A percentile compares a stretch with the other conserved stretches of the same genome.
These are phyloP conservation scores for Orcinus orca DNA, from an alignment of 2,113 vertebrate genomes.

Conservation along the genomic window DNA sequence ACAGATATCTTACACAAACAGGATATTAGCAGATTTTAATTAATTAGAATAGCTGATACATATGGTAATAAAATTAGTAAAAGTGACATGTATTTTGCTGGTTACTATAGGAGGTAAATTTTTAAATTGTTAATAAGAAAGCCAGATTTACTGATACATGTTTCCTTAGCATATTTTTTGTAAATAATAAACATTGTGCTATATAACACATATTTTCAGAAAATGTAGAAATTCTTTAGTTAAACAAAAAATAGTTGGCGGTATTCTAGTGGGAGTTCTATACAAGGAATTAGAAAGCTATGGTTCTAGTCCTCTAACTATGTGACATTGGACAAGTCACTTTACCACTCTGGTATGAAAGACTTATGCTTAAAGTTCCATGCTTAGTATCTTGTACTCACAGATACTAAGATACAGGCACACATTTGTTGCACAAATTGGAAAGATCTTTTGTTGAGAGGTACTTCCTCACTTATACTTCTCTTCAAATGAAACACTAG, in stretches of 20 bases:
- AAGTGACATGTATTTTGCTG: neutral
- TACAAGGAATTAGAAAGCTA: neutral
- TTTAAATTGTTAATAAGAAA: constrained; percentile 16
- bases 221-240: neutral
- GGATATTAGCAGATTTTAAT: neutral
- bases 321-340: neutral
- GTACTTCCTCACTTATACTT: neutral
- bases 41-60: neutral
- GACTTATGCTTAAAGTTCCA: neutral
- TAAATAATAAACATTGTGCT: constrained; percentile 6
- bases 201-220: constrained; percentile 20
- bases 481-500: constrained; percentile 10
- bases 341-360: neutral
- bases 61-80: constrained; percentile 16
- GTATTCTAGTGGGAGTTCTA: neutral
- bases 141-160: neutral
- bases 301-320: neutral
- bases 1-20: neutral
- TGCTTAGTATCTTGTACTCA: constrained; percentile 2
- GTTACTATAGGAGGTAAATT: neutral
- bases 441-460: neutral
- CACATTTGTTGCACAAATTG: neutral
- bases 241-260: neutral
- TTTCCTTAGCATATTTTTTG: neutral
- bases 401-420: neutral